phyloP scores from a whole-genome alignment of 1,140 invertebrate genomes.

The Drosophila varians region DNA sequence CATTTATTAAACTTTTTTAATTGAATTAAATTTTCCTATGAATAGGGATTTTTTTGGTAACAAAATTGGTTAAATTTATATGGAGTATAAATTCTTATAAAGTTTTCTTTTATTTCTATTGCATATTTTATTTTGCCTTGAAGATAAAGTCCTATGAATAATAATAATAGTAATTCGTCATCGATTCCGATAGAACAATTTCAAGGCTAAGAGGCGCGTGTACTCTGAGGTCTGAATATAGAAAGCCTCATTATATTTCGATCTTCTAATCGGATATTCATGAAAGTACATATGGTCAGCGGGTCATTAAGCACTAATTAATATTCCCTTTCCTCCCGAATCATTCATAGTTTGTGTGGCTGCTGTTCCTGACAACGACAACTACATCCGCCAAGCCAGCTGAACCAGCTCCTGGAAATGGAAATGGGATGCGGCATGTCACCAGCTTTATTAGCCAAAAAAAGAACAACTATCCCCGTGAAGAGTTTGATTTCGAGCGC shows the following conservation, averaged over 20 bases:
- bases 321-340: slow-evolving; percentile 25
- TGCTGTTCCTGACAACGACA: slow-evolving; percentile 40
- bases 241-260: slow-evolving; percentile 57
- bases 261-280: slow-evolving; percentile 13
- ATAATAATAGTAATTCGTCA: slow-evolving; percentile 1
- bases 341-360: slow-evolving; percentile 46
- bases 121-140: no score
- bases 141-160: no score
- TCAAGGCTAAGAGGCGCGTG: slow-evolving; percentile 37
- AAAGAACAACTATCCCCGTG: not conserved
- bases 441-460: slow-evolving; percentile 54
- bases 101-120: no score
- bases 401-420: not conserved
- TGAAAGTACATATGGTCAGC: slow-evolving; percentile 17
- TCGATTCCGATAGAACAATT: slow-evolving; percentile 42
- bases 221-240: slow-evolving; percentile 41
- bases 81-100: no score
- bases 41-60: no score
- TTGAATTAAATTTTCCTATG: no score
- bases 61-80: no score
- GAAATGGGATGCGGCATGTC: slow-evolving; percentile 44
- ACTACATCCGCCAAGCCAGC: slow-evolving; percentile 24
- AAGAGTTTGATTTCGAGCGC: slow-evolving; percentile 68
- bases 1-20: not conserved
- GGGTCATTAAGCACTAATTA: slow-evolving; percentile 40